phyloP scores from a whole-genome alignment of 2,113 vertebrate species.

The Spea multiplicata region DNA sequence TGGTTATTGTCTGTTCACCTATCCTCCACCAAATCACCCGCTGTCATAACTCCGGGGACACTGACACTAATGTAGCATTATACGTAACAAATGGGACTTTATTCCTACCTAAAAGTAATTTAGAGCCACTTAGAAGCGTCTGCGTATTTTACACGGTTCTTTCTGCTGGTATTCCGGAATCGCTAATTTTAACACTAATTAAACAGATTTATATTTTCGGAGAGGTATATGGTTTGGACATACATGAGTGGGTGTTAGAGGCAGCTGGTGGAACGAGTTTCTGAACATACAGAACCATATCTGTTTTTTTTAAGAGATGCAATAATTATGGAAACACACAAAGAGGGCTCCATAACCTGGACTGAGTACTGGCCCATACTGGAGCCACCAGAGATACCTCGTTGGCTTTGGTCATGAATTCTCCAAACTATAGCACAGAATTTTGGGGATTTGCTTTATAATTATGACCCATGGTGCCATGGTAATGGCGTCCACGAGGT shows the following conservation, averaged over 20 bases:
- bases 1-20: not conserved
- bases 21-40: not conserved
- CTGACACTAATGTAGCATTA: not conserved
- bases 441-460: not conserved
- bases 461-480: not conserved
- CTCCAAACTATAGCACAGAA: too few species aligned
- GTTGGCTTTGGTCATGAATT: too few species aligned
- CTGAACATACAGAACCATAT: not conserved
- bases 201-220: constrained; percentile 91
- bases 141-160: not conserved
- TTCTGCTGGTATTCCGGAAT: constrained; percentile 78
- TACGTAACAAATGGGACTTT: not conserved
- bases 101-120: not conserved
- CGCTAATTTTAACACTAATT: constrained; percentile 94
- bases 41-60: not conserved
- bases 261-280: not conserved
- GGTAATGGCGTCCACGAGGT: not conserved
- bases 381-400: not conserved
- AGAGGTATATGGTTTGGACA: not conserved
- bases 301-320: not conserved
- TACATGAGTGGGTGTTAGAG: not conserved
- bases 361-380: not conserved
- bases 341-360: not conserved
- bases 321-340: not conserved
- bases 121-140: not conserved